phyloP scores from a whole-genome alignment of 2,797 vertebrate genomes.

The Emydoidea blandingii region DNA sequence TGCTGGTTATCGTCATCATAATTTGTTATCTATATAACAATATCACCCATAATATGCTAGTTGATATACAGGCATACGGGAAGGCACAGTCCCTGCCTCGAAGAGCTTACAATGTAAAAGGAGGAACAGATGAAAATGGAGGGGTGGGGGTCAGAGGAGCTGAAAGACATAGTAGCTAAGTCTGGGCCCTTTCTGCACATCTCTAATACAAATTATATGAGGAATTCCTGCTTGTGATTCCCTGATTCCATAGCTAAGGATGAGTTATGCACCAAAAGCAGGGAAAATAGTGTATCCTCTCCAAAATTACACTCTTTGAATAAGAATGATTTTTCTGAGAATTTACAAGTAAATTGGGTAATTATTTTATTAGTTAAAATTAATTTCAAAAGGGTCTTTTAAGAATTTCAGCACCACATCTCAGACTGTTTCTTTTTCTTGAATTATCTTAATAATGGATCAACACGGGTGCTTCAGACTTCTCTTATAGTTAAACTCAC shows the following conservation, averaged over 20 bases:
- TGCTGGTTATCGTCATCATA: neutral
- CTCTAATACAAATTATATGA: neutral
- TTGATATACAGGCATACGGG: neutral
- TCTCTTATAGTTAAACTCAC: neutral
- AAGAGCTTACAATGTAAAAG: neutral
- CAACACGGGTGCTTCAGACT: neutral
- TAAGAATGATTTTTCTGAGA: conserved; percentile 1
- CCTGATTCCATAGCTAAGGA: neutral
- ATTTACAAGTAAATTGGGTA: neutral
- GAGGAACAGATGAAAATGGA: neutral
- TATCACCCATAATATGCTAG: neutral
- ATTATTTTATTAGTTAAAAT: neutral
- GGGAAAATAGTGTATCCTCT: neutral
- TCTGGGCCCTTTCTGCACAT: neutral
- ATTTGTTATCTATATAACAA: neutral
- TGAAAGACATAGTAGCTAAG: neutral
- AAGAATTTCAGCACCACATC: neutral
- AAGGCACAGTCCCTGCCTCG: neutral
- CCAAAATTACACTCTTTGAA: neutral
- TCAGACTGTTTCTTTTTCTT: neutral
- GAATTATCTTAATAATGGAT: neutral
- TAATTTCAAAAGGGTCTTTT: neutral
- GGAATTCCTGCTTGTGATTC: neutral
- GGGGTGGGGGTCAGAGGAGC: neutral
- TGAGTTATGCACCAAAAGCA: neutral